Base-by-base conservation (phyloP, 2,888 invertebrate genomes). In the Polydesmus complanatus region DNA sequence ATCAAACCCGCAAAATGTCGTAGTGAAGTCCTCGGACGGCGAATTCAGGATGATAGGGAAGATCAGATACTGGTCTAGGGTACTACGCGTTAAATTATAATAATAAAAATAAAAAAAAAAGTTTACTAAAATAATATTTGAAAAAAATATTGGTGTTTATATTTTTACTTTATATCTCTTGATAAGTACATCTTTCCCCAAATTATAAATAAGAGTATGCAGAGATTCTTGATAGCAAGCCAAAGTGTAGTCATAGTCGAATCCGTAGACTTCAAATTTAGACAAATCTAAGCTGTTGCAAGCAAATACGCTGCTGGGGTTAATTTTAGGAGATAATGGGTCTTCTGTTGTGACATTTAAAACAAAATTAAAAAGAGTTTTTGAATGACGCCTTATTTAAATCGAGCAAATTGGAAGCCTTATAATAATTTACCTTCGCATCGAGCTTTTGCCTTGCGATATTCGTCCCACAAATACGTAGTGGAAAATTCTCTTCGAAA, bases 181-280 rank as follows among this genome's bases (percentile, higher is more conserved):
- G 65, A 97, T 82, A 1, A 97, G 80, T 72, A 84, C 83, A 69
- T 93, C 86, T 66, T 88, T 81, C 0, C 93, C 95, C 64, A 95
- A 79, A 72, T 90, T 87, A 73, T 95, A 97, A 21, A 97, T 81
- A 54, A 96, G 79, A 71, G 85, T 84, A 72, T 95, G 91, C 72
- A 97, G 78, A 22, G 86, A 82, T 11, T 88, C 86, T 70, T 90
- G 93, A 73, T 97, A 97, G 69, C 91, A 89, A 1, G 96, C 96
- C 69, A 97, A 74, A 0, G 97, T 97, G 74, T 97, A 97, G 74
- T 97, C 97, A 78, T 97, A 97, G 76, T 97, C 97, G 78, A 97
- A 97, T 51, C 97, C 92, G 78, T 94, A 95, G 0, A 95, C 91
- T 70, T 88, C 83, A 50, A 97, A 89, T 74, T 93, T 88, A 65